These are phyloP conservation scores for Saimiri boliviensis DNA, from an alignment of 2,113 vertebrate genomes.

Conservation along the genomic window DNA sequence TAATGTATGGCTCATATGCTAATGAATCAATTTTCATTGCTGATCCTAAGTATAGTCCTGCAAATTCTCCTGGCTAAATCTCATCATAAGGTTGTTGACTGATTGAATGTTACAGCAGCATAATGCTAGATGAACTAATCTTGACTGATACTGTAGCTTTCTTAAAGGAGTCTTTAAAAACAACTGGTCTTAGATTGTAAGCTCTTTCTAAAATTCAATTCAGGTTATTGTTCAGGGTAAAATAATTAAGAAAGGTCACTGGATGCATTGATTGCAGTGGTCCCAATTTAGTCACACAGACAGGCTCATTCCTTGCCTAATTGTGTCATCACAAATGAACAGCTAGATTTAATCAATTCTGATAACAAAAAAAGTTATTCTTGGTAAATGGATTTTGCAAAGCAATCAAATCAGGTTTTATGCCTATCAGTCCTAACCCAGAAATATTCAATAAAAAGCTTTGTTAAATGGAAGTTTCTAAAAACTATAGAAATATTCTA, in stretches of 20 bases:
- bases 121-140: not conserved
- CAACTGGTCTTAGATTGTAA: constrained; percentile 40
- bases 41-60: not conserved
- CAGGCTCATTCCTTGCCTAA: constrained; percentile 41
- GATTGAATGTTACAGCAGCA: not conserved
- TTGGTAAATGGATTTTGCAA: constrained; percentile 67
- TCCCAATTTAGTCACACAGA: constrained; percentile 47
- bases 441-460: constrained; percentile 47
- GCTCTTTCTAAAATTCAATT: constrained; percentile 47
- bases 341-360: constrained; percentile 61
- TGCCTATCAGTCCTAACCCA: constrained; percentile 56
- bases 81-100: constrained; percentile 12
- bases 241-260: constrained; percentile 63
- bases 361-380: constrained; percentile 46
- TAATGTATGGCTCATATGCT: not conserved
- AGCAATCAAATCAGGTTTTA: constrained; percentile 4
- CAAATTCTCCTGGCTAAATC: not conserved
- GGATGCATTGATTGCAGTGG: constrained; percentile 42
- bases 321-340: constrained; percentile 59
- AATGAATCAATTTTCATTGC: constrained; percentile 45
- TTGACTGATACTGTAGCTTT: not conserved
- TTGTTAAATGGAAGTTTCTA: constrained; percentile 59
- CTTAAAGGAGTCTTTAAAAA: constrained; percentile 36
- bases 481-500: constrained; percentile 55
- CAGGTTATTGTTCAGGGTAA: constrained; percentile 35